Percentiles rank a stretch among this genome's conserved stretches.
phyloP scores from a whole-genome alignment of 2,888 invertebrate genomes.

The Stegophylla sp. region DNA sequence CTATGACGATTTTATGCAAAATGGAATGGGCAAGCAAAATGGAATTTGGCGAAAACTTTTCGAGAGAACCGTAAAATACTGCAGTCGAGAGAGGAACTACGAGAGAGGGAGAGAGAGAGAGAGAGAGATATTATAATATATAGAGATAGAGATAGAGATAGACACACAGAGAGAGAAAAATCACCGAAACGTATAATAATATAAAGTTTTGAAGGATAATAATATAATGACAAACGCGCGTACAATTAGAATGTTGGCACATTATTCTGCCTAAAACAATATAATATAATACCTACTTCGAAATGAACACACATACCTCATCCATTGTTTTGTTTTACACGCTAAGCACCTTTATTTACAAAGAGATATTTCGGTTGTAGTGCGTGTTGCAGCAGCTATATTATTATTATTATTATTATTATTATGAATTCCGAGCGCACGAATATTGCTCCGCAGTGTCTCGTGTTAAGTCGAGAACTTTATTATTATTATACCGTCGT shows the following conservation, averaged over 20 bases:
- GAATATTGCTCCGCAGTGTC: not conserved
- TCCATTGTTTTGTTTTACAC: not conserved
- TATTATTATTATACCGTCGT: not conserved
- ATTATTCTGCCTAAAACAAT: not conserved
- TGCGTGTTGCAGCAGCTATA: not conserved
- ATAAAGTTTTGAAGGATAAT: too few species aligned
- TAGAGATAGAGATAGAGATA: too few species aligned
- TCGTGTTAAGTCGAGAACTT: not conserved
- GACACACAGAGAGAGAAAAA: too few species aligned
- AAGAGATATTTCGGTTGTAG: not conserved
- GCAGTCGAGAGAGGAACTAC: not conserved
- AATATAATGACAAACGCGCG: not conserved
- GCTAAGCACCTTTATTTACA: not conserved
- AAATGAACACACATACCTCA: not conserved
- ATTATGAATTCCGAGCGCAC: not conserved
- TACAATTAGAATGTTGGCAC: not conserved
- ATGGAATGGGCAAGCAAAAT: not conserved
- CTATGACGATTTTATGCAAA: not conserved
- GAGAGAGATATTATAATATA: too few species aligned
- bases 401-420: not conserved
- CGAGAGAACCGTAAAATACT: not conserved
- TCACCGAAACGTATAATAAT: too few species aligned
- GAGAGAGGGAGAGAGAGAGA: too few species aligned
- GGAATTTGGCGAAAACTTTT: not conserved
- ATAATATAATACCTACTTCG: not conserved